Percentiles rank a stretch among this genome's conserved stretches.
Evolutionary conservation across 1,140 invertebrate species (phyloP).

Genomic region (Eriosoma lanigerum): DNA sequence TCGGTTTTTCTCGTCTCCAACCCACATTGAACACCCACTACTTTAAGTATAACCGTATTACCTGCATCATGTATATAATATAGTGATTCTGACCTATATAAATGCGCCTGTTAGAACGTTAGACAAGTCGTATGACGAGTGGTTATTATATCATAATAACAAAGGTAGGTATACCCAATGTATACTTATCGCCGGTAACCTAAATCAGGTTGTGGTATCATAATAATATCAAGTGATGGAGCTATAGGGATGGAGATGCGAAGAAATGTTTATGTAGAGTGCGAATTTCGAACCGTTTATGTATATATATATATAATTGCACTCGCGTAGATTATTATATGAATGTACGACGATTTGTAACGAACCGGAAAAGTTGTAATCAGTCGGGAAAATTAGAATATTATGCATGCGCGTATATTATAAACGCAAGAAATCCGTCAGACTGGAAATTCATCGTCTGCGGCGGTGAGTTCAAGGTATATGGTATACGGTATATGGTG

Average conservation of each 20-base stretch:
- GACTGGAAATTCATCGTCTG: slow-evolving; percentile 39
- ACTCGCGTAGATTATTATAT: slow-evolving; percentile 4
- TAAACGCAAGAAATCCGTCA: not conserved
- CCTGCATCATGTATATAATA: not conserved
- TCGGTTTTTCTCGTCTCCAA: slow-evolving; percentile 34
- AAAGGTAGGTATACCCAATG: too few relatives aligned
- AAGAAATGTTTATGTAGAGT: not conserved
- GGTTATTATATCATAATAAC: not conserved
- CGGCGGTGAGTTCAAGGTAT: not conserved
- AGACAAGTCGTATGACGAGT: not conserved
- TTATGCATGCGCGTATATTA: not conserved
- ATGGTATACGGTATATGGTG: too few relatives aligned
- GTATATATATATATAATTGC: slow-evolving; percentile 10
- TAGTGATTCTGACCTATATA: not conserved
- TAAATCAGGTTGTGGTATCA: too few relatives aligned
- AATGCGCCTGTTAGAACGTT: not conserved
- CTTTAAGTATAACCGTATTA: not conserved
- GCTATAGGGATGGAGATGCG: too few relatives aligned
- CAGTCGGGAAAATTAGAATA: slow-evolving; percentile 45
- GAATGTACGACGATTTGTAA: slow-evolving; percentile 9
- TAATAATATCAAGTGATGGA: too few relatives aligned
- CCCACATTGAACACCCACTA: not conserved
- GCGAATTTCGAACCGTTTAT: slow-evolving; percentile 24
- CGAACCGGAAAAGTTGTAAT: slow-evolving; percentile 45
- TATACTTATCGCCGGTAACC: too few relatives aligned